Evolutionary conservation across 2,797 vertebrate species (phyloP), one percentile per base, ranked within the genome.

Genomic region (Macropodus opercularis): DNA sequence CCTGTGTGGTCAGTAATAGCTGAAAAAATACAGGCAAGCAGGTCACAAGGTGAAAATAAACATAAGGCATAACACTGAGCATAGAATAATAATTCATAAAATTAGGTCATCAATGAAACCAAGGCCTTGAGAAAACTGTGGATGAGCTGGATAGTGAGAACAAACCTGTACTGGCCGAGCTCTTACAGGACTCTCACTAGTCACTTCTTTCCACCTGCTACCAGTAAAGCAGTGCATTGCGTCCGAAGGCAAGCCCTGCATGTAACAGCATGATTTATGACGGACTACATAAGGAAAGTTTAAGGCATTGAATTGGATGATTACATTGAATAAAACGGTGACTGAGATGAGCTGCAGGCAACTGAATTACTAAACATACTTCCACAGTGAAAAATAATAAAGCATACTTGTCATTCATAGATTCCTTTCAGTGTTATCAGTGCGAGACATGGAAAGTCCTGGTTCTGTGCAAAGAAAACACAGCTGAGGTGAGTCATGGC

Each of bases 301-400:
- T 81, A 91, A 91, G 87, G 87, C 88, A 77, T 87, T 29, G 47
- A 29, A 55, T 54, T 23, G 26, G 24, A 63, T 0, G 12, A 17
- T 13, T 38, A 47, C 21, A 35, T 15, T n/a, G n/a, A n/a, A n/a
- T n/a, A n/a, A n/a, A n/a, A n/a, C n/a, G n/a, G n/a, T n/a, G n/a
- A n/a, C n/a, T 54, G 13, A 39, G 14, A 23, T 56, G 49, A 47
- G 24, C 47, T 19, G 18, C 3, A 19, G 56, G 38, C n/a, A n/a
- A n/a, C n/a, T n/a, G n/a, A n/a, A n/a, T n/a, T 19, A 42, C 18
- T 46, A 12, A 62, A 29, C 27, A 31, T 3, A 31, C 29, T 40
- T 24, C 18, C 36, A 35, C 17, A 31, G 38, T 27, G 52, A 43
- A 38, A 47, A 50, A 27, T 31, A 44, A 27, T 43, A 17, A 42